These are phyloP conservation scores for Onychorhynchus coronatus DNA, from an alignment of 2,113 vertebrate species.

Conservation along the genomic window DNA sequence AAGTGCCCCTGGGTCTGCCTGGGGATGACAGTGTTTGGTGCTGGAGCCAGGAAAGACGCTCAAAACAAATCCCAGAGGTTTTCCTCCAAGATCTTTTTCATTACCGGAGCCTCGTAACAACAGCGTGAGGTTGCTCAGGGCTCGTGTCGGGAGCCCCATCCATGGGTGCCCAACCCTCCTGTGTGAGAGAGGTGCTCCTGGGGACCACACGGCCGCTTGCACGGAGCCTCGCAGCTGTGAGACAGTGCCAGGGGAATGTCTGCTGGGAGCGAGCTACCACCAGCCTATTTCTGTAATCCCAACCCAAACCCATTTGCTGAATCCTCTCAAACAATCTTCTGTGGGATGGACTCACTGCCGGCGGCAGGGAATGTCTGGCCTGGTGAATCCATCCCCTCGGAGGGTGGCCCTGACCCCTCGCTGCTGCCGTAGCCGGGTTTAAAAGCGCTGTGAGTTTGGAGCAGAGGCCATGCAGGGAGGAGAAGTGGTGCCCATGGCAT, in stretches of 20 bases:
- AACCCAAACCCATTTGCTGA: fast-evolving
- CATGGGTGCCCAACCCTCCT: fast-evolving
- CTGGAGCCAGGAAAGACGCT: fast-evolving
- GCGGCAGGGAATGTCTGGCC: fast-evolving
- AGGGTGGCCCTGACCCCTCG: fast-evolving
- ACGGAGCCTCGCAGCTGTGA: not conserved
- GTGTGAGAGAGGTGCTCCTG: not conserved
- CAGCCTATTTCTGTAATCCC: not conserved
- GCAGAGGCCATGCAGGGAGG: fast-evolving
- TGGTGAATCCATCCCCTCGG: fast-evolving
- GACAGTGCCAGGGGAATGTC: not conserved
- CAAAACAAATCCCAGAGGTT: not conserved
- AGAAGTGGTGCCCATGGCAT: fast-evolving
- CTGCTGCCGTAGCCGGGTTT: fast-evolving
- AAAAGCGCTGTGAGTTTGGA: fast-evolving
- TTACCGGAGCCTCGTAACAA: fast-evolving
- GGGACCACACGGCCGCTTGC: not conserved
- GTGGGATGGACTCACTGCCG: not conserved
- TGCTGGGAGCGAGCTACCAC: not conserved
- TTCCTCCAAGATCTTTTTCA: not conserved
- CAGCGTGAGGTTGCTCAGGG: not conserved
- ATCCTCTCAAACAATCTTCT: fast-evolving
- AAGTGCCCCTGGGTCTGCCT: not conserved
- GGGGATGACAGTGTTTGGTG: fast-evolving
- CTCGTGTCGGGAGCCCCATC: fast-evolving